Base-by-base conservation (phyloP, 2,797 vertebrate species). In the Pseudomugil tenellus region DNA sequence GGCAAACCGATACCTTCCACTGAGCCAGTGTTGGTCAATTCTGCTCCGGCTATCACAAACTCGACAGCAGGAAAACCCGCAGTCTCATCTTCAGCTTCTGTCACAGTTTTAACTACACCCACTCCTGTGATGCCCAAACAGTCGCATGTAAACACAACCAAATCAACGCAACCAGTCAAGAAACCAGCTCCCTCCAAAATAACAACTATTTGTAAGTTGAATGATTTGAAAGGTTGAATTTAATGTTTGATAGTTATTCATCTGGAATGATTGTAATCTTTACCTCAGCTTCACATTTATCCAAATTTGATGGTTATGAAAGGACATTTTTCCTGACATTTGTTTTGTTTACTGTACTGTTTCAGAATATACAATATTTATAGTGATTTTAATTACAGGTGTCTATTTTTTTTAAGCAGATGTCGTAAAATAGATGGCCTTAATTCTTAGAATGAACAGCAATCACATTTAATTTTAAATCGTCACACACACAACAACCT, bases 1-100 rank as follows among this genome's bases (percentile, higher is more conserved):
- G 96, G 96, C 23, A 97, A 95, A 76, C 95, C 96, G 41, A 95
- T 96, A 26, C 95, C 95, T 14, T 90, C 94, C 26, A 87, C 90
- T 0, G 94, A 96, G 77, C 95, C 95, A 0, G 87, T 92, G 31
- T 66, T 95, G 17, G 91, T 93, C 46, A 95, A 88, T 83, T 87
- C 92, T 12, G 51, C 91, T 64, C 79, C 90, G 3, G 87, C 87
- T 34, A 43, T 90, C 52, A 91, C 88, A 4, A 89, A 91, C 16
- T 67, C 86, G 0, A 89, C 88, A 29, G 85, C 92, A 23, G 86
- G 91, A 63, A 93, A 92, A 74, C 70, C 79, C 12, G 21, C 74
- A 2, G 53, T 70, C 11, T 61, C 71, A 6, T 58, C 74, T 29
- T 23, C 86, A 3, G 31, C 81, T 3, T 48, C 78, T 6, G n/a